These are phyloP conservation scores for Cylindroiulus punctatus DNA, from an alignment of 2,888 invertebrate genomes.

Conservation along the genomic window DNA sequence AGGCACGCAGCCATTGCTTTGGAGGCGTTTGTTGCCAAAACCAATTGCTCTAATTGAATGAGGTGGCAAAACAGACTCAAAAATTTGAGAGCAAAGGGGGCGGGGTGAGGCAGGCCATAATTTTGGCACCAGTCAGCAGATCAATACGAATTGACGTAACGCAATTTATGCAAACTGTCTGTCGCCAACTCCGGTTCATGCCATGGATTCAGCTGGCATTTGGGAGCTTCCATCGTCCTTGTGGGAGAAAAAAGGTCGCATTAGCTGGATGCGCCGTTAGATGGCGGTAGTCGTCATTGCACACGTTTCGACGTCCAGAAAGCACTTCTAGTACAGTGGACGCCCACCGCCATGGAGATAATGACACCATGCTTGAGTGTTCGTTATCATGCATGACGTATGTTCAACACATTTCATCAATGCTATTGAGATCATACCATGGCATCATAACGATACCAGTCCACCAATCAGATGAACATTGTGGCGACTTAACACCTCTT, in stretches of 20 bases:
- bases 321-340: no score
- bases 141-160: constrained; percentile 52
- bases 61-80: constrained; percentile 1
- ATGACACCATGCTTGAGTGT: no score
- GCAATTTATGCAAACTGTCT: constrained; percentile 50
- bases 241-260: background rate
- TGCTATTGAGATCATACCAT: no score
- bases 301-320: background rate
- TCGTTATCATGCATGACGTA: no score
- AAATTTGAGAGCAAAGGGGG: constrained; percentile 35
- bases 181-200: constrained; percentile 23
- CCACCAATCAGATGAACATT: no score
- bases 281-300: background rate
- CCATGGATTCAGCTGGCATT: constrained; percentile 14
- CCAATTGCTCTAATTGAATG: constrained; percentile 27
- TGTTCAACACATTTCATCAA: no score
- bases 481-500: no score
- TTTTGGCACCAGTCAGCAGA: constrained; percentile 46
- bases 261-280: background rate
- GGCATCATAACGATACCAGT: no score
- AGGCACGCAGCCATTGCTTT: background rate
- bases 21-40: background rate
- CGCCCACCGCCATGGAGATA: no score
- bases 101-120: constrained; percentile 19
- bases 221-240: constrained; percentile 29